A percentile compares a stretch with the other conserved stretches of the same genome.
phyloP scores from a whole-genome alignment of 2,888 invertebrate genomes.

The Camptogramma bilineatum region DNA sequence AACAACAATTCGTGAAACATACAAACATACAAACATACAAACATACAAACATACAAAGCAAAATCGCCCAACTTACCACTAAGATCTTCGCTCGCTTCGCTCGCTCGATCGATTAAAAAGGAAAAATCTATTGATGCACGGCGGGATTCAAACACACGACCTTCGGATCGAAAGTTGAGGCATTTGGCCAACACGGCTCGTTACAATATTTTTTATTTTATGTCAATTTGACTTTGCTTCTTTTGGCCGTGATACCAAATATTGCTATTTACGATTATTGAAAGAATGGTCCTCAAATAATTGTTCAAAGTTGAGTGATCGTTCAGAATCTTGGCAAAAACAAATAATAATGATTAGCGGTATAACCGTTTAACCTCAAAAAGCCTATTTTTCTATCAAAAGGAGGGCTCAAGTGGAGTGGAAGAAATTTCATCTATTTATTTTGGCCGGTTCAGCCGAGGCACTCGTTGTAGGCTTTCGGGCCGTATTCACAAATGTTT shows the following conservation, averaged over 20 bases:
- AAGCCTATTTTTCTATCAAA: constrained; percentile 13
- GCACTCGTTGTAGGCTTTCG: constrained; percentile 54
- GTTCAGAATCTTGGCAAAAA: background rate
- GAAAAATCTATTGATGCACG: too few species aligned
- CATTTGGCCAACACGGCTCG: too few species aligned
- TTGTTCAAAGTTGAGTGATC: background rate
- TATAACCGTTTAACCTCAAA: constrained; percentile 10
- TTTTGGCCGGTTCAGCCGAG: constrained; percentile 58
- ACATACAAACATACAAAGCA: too few species aligned
- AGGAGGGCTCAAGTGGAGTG: constrained; percentile 46
- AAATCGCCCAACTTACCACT: too few species aligned
- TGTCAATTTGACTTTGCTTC: too few species aligned
- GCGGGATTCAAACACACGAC: too few species aligned
- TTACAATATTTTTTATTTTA: too few species aligned
- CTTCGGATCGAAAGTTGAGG: too few species aligned
- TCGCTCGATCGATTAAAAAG: too few species aligned
- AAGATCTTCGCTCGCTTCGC: too few species aligned
- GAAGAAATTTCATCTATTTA: constrained; percentile 75
- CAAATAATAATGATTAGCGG: background rate
- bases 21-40: too few species aligned
- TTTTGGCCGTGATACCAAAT: background rate
- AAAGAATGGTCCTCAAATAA: background rate
- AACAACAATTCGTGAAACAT: too few species aligned
- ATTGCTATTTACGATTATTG: background rate
- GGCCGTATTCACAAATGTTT: constrained; percentile 16